Conservation (phyloP, 1,140 invertebrate genomes). For the Cyphomyrmex costatus region DNA sequence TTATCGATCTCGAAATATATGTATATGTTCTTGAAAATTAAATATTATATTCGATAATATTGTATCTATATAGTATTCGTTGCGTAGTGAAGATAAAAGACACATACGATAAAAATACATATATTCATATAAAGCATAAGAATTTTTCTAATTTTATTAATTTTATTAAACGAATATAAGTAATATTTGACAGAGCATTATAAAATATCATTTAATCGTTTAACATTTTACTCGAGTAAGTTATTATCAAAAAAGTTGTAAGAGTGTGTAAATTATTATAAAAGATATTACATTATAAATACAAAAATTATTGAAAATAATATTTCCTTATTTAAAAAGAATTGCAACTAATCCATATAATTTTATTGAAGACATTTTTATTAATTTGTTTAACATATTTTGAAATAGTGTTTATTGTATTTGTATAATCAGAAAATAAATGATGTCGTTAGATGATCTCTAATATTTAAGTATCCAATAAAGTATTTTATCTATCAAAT, state of each 20-base stretch:
- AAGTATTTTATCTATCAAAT: neutral
- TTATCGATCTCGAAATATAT: neutral
- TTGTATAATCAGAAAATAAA: neutral
- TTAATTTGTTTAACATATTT: neutral
- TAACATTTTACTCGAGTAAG: neutral
- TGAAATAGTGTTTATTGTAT: neutral
- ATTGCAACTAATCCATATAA: neutral
- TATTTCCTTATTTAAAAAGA: neutral
- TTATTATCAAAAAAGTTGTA: neutral
- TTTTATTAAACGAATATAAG: neutral
- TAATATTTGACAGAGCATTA: neutral
- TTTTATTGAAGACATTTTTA: neutral
- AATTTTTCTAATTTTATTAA: neutral
- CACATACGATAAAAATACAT: too few relatives aligned
- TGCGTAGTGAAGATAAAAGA: neutral
- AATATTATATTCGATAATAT: neutral
- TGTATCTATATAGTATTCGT: neutral
- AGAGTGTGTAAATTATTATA: neutral
- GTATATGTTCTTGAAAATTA: neutral
- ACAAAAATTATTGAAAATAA: neutral
- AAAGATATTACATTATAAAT: neutral
- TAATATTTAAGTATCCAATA: neutral
- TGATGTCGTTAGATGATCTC: neutral
- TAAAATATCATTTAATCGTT: neutral
- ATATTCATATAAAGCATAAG: too few relatives aligned